Evolutionary conservation across 2,888 invertebrate genomes (phyloP).

Genomic region (Bimastos eiseni): DNA sequence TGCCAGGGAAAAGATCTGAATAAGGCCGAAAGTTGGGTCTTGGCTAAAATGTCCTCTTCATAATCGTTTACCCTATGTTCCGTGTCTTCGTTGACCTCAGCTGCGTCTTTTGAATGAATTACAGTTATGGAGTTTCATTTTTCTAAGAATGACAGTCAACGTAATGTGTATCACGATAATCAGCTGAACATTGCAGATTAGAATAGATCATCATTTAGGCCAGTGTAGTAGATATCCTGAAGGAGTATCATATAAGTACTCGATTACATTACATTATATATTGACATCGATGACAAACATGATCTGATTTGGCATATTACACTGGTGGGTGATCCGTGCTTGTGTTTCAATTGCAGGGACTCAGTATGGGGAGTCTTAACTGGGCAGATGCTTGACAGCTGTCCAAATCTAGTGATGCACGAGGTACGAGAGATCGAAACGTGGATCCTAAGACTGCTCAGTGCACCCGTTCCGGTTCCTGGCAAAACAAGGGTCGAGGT

Average conservation of each 20-base stretch:
- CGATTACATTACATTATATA: background rate
- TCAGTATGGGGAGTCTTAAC: constrained; percentile 95
- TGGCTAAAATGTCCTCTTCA: background rate
- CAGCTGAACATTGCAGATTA: background rate
- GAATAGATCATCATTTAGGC: no score
- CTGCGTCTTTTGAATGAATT: background rate
- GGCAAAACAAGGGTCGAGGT: constrained; percentile 84
- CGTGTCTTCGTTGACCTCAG: background rate
- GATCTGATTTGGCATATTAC: background rate
- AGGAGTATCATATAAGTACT: no score
- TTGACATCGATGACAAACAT: background rate
- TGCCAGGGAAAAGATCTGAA: no score
- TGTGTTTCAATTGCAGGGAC: constrained; percentile 70
- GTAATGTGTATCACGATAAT: background rate
- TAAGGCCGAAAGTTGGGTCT: background rate
- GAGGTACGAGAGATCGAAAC: constrained; percentile 98
- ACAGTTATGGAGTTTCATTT: background rate
- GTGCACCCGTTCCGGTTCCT: constrained; percentile 96
- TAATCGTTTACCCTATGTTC: background rate
- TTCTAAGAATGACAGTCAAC: background rate
- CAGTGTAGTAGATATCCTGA: no score
- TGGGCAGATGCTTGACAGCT: constrained; percentile 61
- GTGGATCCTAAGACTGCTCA: constrained; percentile 92
- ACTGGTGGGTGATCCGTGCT: background rate
- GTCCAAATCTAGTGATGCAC: constrained; percentile 73